phyloP scores from a whole-genome alignment of 2,888 invertebrate genomes.

The Allacma fusca region DNA sequence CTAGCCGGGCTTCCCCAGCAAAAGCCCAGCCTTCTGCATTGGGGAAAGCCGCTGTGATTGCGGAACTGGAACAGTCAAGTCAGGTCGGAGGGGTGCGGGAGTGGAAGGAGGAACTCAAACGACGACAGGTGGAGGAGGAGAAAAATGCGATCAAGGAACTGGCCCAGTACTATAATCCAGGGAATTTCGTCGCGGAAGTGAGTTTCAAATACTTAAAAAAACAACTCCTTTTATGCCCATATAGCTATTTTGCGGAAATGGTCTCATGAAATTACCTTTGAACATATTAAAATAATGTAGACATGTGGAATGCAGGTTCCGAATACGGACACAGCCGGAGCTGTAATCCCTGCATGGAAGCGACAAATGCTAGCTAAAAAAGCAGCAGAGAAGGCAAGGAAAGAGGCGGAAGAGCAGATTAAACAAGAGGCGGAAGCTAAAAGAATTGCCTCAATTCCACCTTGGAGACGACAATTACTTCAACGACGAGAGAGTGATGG shows the following conservation, averaged over 20 bases:
- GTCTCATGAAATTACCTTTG: not conserved
- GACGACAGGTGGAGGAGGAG: conserved; percentile 85
- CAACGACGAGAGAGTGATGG: conserved; percentile 64
- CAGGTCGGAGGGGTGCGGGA: conserved; percentile 94
- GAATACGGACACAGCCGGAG: conserved; percentile 82
- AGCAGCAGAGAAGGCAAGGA: conserved; percentile 90
- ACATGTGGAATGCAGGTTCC: conserved; percentile 51
- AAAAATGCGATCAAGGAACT: conserved; percentile 86
- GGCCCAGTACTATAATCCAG: conserved; percentile 82
- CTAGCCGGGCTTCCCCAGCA: not conserved
- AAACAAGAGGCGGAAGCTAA: conserved; percentile 84
- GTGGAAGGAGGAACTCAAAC: conserved; percentile 78
- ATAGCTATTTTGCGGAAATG: too few relatives aligned
- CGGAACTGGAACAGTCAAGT: conserved; percentile 89
- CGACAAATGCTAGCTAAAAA: conserved; percentile 93
- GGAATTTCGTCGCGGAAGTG: conserved; percentile 90
- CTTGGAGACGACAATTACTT: conserved; percentile 91
- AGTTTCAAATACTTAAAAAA: conserved; percentile 63
- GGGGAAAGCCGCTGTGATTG: conserved; percentile 70
- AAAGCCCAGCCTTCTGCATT: conserved; percentile 6
- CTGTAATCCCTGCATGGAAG: conserved; percentile 92
- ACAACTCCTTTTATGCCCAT: too few relatives aligned
- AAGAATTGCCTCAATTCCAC: conserved; percentile 85
- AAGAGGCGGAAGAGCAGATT: conserved; percentile 86
- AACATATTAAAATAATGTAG: too few relatives aligned